Percentiles rank a stretch among this genome's conserved stretches.
These are phyloP conservation scores for Cylindroiulus punctatus DNA, from an alignment of 2,888 invertebrate genomes.

Conservation along the genomic window DNA sequence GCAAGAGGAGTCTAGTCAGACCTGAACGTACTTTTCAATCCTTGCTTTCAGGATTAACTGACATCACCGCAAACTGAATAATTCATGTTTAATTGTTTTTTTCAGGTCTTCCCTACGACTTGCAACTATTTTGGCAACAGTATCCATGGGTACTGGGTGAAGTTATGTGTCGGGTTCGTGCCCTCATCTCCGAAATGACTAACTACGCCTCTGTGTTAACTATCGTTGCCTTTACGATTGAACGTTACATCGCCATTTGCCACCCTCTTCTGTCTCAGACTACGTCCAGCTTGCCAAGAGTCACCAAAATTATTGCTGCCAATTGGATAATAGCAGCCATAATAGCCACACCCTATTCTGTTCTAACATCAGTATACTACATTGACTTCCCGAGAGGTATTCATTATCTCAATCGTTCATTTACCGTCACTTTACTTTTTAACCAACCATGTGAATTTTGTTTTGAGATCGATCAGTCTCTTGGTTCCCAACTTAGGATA, in stretches of 20 bases:
- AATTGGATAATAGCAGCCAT: constrained; percentile 81
- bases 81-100: constrained; percentile 59
- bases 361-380: constrained; percentile 79
- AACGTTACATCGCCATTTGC: constrained; percentile 90
- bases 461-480: too few species aligned
- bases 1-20: too few species aligned
- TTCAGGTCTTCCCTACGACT: constrained; percentile 85
- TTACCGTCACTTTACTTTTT: too few species aligned
- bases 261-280: constrained; percentile 84
- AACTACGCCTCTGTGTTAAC: constrained; percentile 87
- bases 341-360: constrained; percentile 74
- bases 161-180: constrained; percentile 82
- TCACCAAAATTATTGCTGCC: constrained; percentile 78
- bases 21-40: too few species aligned
- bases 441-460: too few species aligned
- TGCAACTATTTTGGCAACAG: constrained; percentile 86
- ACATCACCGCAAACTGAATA: neutral
- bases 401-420: neutral
- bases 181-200: constrained; percentile 77
- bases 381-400: constrained; percentile 76
- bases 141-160: constrained; percentile 86
- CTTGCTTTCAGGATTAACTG: too few species aligned
- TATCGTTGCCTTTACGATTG: constrained; percentile 90
- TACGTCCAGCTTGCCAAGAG: constrained; percentile 84
- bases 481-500: too few species aligned